Evolutionary conservation across 2,113 vertebrate species (phyloP).

Genomic region (Protobothrops flavoviridis): DNA sequence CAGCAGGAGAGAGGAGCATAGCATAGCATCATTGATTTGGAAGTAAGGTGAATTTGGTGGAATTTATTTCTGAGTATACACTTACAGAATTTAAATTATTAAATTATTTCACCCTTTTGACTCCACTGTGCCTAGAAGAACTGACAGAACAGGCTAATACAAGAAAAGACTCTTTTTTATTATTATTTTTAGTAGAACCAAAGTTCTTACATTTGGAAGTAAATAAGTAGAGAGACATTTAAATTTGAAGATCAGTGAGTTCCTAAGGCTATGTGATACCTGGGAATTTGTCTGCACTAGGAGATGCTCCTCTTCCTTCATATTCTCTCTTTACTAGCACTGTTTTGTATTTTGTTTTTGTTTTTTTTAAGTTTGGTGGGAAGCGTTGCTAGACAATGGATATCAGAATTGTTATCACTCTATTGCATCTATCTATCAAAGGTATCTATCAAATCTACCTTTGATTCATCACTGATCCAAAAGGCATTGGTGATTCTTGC

Average conservation of each 20-base stretch:
- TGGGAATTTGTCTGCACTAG: not conserved
- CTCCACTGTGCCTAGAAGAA: not conserved
- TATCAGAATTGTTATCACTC: not conserved
- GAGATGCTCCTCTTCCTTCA: not conserved
- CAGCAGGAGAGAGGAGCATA: not conserved
- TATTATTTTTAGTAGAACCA: not conserved
- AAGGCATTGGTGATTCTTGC: not conserved
- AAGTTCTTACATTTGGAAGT: not conserved
- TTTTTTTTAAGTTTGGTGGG: not conserved
- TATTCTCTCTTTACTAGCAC: not conserved
- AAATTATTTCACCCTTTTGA: not conserved
- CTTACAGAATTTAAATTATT: not conserved
- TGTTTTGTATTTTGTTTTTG: not conserved
- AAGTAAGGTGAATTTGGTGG: not conserved
- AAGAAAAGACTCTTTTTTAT: not conserved
- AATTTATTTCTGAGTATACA: not conserved
- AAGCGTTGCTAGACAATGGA: not conserved
- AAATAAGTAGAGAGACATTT: not conserved
- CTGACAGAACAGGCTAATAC: not conserved
- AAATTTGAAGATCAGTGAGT: not conserved
- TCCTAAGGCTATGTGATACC: not conserved
- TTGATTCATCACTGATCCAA: not conserved
- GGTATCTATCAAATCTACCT: not conserved
- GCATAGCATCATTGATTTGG: not conserved
- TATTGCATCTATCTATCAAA: not conserved